Evolutionary conservation across 1,140 invertebrate species (phyloP), one percentile per base, ranked within the genome.

Genomic region (Centruroides sculpturatus): DNA sequence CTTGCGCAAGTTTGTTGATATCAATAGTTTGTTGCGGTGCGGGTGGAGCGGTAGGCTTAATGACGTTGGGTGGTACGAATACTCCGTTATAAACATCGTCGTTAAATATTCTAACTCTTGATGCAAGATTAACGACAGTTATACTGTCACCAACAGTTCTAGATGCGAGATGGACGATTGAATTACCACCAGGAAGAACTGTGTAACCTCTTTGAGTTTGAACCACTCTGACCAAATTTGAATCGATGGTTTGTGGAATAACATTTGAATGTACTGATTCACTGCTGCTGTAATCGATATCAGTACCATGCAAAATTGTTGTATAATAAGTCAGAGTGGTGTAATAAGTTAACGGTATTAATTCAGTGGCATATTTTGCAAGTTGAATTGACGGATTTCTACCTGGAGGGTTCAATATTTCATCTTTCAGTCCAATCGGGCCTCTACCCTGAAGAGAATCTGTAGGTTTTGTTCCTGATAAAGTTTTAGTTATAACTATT

Each of bases 241-340:
- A 58, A 57, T 62, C 56, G 23, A 62, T n/a, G 4, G 64, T 62
- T 57, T 65, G 64, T 1, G 59, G 46, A n/a, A 61, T 47, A 34
- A 65, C 49, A 50, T 59, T 60, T 5, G 64, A 65, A 57, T 61
- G 59, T n/a, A 49, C 46, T n/a, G 64, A 57, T 51, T 62, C 60
- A 35, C 64, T 59, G 34, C 64, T 65, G 5, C 54, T 58, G 48
- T 65, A 76, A 75, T 90, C 92, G 1, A 87, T 90, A 54, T 91
- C 80, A 1, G 88, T 91, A 75, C 92, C 86, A 72, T 92, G 87
- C 46, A 88, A 87, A 61, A 91, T 84, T 0, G 89, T 92, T 51
- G 89, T 92, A 67, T 87, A 92, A 70, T 91, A 92, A 0, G 89
- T 93, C 67, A 89, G 91, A 0, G 89, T 93, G n/a, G 89, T 93